Base-by-base conservation (phyloP, 2,888 invertebrate genomes). In the Pegoplata infirma region DNA sequence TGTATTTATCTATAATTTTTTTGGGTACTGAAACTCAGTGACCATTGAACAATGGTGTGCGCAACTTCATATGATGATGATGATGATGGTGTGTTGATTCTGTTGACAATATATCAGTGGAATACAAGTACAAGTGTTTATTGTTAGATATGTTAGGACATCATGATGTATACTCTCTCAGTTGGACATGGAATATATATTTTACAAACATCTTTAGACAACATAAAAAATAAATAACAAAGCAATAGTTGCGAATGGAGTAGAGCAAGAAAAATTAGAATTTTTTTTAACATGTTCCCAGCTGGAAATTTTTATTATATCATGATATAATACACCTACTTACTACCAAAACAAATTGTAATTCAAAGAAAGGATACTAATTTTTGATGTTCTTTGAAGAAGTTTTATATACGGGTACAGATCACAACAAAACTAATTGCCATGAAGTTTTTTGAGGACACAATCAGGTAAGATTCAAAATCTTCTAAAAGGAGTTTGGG, bases 81-180 rank as follows among this genome's bases (percentile, higher is more conserved):
- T n/a, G n/a, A n/a, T 44, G 69, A 71, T 66, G 66, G 59, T 66
- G 69, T 78, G 69, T 68, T 71, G 69, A 69, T 71, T 61, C 59
- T 49, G 66, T 56, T 78, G 78, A 78, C 78, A 74, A 79, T 74
- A 49, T 71, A 79, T 67, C 66, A 74, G 44, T 47, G 74, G n/a
- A 53, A 40, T 66, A 55, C 66, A 32, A 66, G 44, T 58, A 68
- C 51, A 68, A 78, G 67, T 68, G 69, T 51, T 53, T 63, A 49
- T 59, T 44, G 44, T 58, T 23, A 58, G 21, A 51, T 69, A 44
- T 19, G n/a, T 44, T 32, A n/a, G 25, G 51, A 46, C 51, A 51
- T 76, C 51, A 55, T 55, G 51, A 58, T 58, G 72, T 56, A 63
- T 49, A 56, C 40, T 17, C 67, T 28, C 69, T 47, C 78, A 59